Evolutionary conservation across 2,113 vertebrate genomes (phyloP), one percentile per base, ranked within the genome.

Genomic region (Solea solea): DNA sequence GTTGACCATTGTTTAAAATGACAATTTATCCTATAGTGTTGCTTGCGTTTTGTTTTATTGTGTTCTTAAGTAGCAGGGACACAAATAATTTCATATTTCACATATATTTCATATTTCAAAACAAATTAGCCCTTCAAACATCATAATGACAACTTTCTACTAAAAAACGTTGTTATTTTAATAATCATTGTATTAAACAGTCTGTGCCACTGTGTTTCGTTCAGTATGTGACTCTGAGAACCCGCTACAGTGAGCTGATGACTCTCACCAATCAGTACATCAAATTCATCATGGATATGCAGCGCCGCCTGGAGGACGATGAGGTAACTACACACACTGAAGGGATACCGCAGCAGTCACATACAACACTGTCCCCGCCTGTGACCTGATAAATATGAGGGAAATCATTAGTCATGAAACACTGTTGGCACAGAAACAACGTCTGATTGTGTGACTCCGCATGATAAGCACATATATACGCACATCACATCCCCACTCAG

Each of bases 221-320:
- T 5, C 87, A 99, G 98, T 98, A 97, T 0, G 96, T 99, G 27
- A 96, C 94, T 0, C 87, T 99, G 74, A 94, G 97, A 54, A 99
- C 96, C 0, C 94, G 92, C 72, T 99, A 96, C 94, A 98, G 96
- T 0, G 97, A 98, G 86, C 94, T 98, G 87, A 93, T 95, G 88
- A 98, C 96, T 0, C 94, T 99, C 56, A 96, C 92, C 4, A 96
- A 92, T 74, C 97, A 99, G 86, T 98, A 97, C 91, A 94, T 99
- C 77, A 96, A 93, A 76, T 98, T 98, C 90, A 96, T 99, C 90
- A 93, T 84, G 0, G 95, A 98, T 53, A 95, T 95, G 0, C 92
- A 96, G 78, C 93, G 93, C 52, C 95, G 96, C 73, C 93, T 98
- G 89, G 94, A 97, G 86, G 92, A 95, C 0, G 97, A 98, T 9